Base-by-base conservation (phyloP, 1,140 invertebrate species). In the Galleria mellonella region DNA sequence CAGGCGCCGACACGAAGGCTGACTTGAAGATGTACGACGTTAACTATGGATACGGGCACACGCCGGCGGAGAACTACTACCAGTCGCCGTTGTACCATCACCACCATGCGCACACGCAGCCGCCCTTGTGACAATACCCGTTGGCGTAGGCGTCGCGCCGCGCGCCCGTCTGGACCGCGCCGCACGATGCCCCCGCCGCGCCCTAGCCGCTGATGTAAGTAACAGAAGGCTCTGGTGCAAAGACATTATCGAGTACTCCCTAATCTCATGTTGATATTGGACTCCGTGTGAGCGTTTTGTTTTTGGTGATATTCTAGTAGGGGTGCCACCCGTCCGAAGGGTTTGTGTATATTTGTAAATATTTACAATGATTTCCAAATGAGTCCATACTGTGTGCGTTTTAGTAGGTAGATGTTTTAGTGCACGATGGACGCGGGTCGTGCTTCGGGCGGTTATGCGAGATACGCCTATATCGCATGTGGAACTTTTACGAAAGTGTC, bases 11-110 rank as follows among this genome's bases (percentile, higher is more conserved):
- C 64, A 92, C 92, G 43, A 95, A 96, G 75, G 90, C 94, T 32
- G 92, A 94, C 74, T 89, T 94, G 51, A 94, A 93, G 78, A 94
- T 94, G 91, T 94, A 94, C 85, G 91, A 93, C 48, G 90, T 94
- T 78, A 89, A 91, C 79, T 92, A 94, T 58, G 90, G 91, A 17
- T 90, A 92, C 59, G 87, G 90, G 15, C 88, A 91, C 61, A 77
- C 91, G 70, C 88, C 89, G 28, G 91, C 93, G 63, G 92, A 94
- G 76, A 90, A 91, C 55, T 95, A 95, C 83, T 95, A 96, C 75
- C 93, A 94, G 85, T 92, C 90, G 60, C 89, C 91, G 60, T 77
- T 94, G 58, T 94, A 95, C 73, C 91, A 93, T 63, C 91, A 67
- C 86, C 92, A 94, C 90, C 92, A 93, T 81, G 91, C 92, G 48